phyloP scores from a whole-genome alignment of 2,888 invertebrate genomes.

The Heteromyza rotundicornis region DNA sequence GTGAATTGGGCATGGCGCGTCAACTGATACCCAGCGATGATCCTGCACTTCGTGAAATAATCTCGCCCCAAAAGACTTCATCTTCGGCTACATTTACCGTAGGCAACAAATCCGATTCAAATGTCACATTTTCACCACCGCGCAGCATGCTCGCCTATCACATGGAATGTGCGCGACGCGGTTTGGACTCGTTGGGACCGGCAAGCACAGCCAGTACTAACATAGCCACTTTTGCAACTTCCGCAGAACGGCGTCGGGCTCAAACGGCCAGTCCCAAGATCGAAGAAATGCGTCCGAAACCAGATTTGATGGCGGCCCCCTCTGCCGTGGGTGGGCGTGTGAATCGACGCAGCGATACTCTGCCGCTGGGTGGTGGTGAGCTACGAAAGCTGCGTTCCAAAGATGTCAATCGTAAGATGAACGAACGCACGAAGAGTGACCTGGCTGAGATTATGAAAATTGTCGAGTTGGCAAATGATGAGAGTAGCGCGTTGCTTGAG shows the following conservation, averaged over 20 bases:
- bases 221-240: too few species aligned
- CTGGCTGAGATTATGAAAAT: constrained; percentile 61
- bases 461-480: constrained; percentile 48
- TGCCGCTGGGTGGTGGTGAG: constrained; percentile 35
- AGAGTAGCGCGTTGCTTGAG: background rate
- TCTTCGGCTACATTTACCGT: background rate
- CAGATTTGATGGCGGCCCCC: constrained; percentile 26
- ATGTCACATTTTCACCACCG: constrained; percentile 30
- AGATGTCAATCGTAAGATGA: constrained; percentile 54
- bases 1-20: constrained; percentile 58
- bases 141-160: constrained; percentile 47
- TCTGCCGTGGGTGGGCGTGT: constrained; percentile 32
- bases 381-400: constrained; percentile 41
- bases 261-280: constrained; percentile 42
- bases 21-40: constrained; percentile 56
- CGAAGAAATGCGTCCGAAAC: constrained; percentile 30
- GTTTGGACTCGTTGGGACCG: constrained; percentile 38
- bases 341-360: constrained; percentile 38
- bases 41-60: constrained; percentile 53
- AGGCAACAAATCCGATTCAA: constrained; percentile 22
- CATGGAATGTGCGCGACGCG: constrained; percentile 49
- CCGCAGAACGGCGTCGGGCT: constrained; percentile 41
- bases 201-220: background rate
- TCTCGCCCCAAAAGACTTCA: constrained; percentile 44
- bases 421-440: constrained; percentile 58